A percentile compares a stretch with the other conserved stretches of the same genome.
phyloP scores from a whole-genome alignment of 2,797 vertebrate genomes.

The Acropternis orthonyx region DNA sequence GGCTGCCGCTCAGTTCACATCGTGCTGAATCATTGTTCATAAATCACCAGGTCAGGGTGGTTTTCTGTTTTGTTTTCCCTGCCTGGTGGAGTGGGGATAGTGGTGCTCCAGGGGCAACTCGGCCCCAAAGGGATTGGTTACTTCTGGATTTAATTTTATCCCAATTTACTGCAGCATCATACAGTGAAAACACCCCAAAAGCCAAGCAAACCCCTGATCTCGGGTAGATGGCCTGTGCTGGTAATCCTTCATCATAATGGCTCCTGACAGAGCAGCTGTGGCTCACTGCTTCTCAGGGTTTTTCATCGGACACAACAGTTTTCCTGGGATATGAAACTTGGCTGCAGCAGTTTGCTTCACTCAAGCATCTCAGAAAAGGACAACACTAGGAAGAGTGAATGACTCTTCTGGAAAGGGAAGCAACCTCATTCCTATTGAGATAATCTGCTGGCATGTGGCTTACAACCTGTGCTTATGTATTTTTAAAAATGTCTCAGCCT shows the following conservation, averaged over 20 bases:
- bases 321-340: neutral
- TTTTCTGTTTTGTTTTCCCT: neutral
- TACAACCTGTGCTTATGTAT: neutral
- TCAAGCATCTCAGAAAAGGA: neutral
- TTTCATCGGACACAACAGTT: neutral
- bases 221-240: slow-evolving; percentile 16
- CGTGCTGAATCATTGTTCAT: neutral
- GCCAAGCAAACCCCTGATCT: neutral
- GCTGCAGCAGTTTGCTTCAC: neutral
- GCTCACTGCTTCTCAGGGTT: neutral
- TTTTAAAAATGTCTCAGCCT: neutral
- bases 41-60: neutral
- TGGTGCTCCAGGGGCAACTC: neutral
- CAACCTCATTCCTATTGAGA: neutral
- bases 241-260: slow-evolving; percentile 37
- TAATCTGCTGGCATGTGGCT: accelerated
- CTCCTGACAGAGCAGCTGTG: slow-evolving; percentile 36
- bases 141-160: neutral
- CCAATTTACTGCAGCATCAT: neutral
- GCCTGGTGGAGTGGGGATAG: neutral
- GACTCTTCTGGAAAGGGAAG: neutral
- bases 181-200: neutral
- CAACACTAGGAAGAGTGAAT: neutral
- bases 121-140: neutral
- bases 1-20: accelerated